phyloP scores from a whole-genome alignment of 2,113 vertebrate genomes.

The Xyrauchen texanus region DNA sequence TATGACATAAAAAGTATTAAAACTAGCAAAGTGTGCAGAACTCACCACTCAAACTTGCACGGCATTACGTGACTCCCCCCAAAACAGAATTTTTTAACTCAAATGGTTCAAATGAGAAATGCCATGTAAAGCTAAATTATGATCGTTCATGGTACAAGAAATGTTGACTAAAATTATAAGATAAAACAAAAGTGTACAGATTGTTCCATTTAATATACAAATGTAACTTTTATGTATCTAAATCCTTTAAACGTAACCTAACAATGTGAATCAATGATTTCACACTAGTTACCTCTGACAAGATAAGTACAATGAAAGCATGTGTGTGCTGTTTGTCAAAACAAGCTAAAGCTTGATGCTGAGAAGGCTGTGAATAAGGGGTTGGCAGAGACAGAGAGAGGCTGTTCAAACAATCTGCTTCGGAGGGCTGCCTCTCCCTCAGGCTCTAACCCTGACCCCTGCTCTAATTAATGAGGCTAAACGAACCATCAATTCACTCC shows the following conservation, averaged over 20 bases:
- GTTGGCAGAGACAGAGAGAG: not conserved
- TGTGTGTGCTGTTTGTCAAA: not conserved
- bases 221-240: no score
- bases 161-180: no score
- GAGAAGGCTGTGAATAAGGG: constrained; percentile 4
- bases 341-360: constrained; percentile 10
- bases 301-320: not conserved
- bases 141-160: no score
- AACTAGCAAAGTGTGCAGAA: no score
- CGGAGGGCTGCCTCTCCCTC: constrained; percentile 24
- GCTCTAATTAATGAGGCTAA: constrained; percentile 68
- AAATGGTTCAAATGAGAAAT: no score
- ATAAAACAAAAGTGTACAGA: no score
- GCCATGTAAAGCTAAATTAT: no score
- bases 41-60: no score
- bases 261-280: not conserved
- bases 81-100: no score
- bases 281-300: not conserved
- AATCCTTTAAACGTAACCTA: not conserved
- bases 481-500: constrained; percentile 55
- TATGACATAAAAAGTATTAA: no score
- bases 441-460: constrained; percentile 39
- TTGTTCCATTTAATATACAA: no score
- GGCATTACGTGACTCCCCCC: no score
- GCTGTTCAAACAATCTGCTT: constrained; percentile 34